These are phyloP conservation scores for Tenrec ecaudatus DNA, from an alignment of 2,113 vertebrate species.

Conservation along the genomic window DNA sequence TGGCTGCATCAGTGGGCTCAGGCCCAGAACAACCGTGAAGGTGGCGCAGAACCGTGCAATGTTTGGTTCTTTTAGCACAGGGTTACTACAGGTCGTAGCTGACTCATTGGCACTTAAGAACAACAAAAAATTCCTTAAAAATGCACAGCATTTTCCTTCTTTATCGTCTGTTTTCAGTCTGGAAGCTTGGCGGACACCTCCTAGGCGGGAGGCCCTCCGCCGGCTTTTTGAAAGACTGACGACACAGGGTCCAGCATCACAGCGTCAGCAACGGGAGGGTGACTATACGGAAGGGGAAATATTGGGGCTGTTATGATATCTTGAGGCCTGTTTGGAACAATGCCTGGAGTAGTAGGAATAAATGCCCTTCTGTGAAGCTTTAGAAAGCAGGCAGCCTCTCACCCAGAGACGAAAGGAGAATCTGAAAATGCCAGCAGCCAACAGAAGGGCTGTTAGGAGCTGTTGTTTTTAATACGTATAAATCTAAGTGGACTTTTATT, in stretches of 20 bases:
- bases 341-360: background rate
- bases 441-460: slow-evolving; percentile 10
- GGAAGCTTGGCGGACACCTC: background rate
- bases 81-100: background rate
- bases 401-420: slow-evolving; percentile 14
- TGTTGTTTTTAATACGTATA: slow-evolving; percentile 61
- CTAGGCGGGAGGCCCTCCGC: background rate
- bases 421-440: slow-evolving; percentile 37
- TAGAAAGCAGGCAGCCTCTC: slow-evolving; percentile 59
- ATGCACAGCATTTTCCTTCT: background rate
- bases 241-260: background rate
- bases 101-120: background rate
- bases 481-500: slow-evolving; percentile 49
- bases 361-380: slow-evolving; percentile 29
- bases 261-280: background rate
- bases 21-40: too few relatives aligned
- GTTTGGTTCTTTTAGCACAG: too few relatives aligned
- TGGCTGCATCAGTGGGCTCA: too few relatives aligned
- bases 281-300: background rate
- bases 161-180: background rate
- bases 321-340: slow-evolving; percentile 34
- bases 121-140: background rate
- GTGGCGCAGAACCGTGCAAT: too few relatives aligned
- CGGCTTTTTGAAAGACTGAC: background rate
- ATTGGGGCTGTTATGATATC: background rate